Percentiles rank a stretch among this genome's conserved stretches.
These are phyloP conservation scores for Chloroceryle inda DNA, from an alignment of 2,797 vertebrate genomes.

Conservation along the genomic window DNA sequence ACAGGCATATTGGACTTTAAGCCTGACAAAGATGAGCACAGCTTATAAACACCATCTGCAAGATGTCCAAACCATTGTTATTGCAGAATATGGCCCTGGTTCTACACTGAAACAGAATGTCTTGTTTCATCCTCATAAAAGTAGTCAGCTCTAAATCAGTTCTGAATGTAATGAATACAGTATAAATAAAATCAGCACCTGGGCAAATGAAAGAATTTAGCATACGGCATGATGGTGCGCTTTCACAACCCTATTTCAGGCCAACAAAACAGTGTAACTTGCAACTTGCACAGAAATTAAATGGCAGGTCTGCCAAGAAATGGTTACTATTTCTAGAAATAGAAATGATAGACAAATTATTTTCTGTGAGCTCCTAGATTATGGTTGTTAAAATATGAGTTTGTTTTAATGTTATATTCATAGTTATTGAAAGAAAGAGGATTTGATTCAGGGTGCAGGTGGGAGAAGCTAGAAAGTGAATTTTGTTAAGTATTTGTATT, in stretches of 20 bases:
- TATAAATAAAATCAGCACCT: constrained; percentile 6
- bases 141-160: background rate
- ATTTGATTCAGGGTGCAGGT: background rate
- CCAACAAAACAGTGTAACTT: background rate
- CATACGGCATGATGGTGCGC: background rate
- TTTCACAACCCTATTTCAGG: background rate
- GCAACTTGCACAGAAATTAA: background rate
- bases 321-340: background rate
- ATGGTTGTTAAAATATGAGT: background rate
- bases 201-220: background rate
- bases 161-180: background rate
- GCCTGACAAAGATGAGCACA: background rate
- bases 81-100: background rate
- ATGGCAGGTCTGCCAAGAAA: background rate
- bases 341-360: background rate
- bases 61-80: background rate
- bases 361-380: background rate
- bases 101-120: background rate
- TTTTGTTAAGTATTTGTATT: background rate
- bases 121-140: background rate
- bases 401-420: background rate
- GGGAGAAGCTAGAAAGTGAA: background rate
- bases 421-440: background rate
- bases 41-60: constrained; percentile 46
- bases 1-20: background rate